These are phyloP conservation scores for Micromussa lordhowensis DNA, from an alignment of 92 coral and sea anemone genomes.

Conservation along the genomic window DNA sequence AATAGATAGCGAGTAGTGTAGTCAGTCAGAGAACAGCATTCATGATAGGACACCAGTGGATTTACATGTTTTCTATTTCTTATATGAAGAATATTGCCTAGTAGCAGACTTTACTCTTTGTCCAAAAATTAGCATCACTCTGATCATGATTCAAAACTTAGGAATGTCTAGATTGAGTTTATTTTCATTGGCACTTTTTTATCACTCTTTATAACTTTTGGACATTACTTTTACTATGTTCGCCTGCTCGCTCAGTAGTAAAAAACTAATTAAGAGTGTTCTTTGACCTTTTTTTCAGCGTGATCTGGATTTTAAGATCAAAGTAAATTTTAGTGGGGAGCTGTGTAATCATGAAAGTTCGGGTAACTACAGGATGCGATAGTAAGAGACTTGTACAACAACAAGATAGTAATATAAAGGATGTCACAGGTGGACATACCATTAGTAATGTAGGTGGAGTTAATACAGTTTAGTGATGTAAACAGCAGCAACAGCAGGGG, in stretches of 20 bases:
- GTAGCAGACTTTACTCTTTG: no score
- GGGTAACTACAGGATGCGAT: conserved; percentile 93
- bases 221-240: neutral
- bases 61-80: no score
- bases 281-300: conserved; percentile 75
- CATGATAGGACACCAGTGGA: no score
- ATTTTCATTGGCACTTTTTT: no score
- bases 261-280: neutral
- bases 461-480: neutral
- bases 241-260: neutral
- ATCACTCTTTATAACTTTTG: no score
- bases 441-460: neutral
- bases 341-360: conserved; percentile 71
- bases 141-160: no score
- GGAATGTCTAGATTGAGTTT: no score
- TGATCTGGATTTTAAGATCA: conserved; percentile 91
- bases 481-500: neutral
- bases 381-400: neutral
- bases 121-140: no score
- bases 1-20: no score
- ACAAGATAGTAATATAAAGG: conserved; percentile 15
- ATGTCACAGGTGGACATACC: conserved; percentile 31
- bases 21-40: no score
- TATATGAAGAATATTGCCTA: neutral
- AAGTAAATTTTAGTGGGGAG: conserved; percentile 85